Evolutionary conservation across 2,113 vertebrate species (phyloP), one percentile per base, ranked within the genome.

Genomic region (Amblyopsis rosae): DNA sequence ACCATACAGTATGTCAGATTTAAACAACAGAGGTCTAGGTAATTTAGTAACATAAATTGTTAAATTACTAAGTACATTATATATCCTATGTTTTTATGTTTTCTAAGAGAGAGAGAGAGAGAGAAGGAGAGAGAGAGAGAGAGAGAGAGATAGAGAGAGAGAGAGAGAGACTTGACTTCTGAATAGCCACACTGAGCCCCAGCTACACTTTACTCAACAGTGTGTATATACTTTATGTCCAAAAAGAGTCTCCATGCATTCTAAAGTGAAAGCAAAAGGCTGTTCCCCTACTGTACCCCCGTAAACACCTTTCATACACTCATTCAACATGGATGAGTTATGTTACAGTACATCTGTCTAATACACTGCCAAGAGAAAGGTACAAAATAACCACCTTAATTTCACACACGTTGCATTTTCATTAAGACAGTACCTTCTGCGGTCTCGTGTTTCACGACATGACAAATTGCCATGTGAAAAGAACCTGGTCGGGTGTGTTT

Each of bases 371-470:
- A 51, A 17, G 46, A 2, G 19, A 32, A 26, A 3, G 2, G 53
- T 13, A 47, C 9, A 16, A 19, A 50, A 47, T n/a, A 62, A 16
- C 9, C n/a, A 55, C 64, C n/a, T 57, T 48, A n/a, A 16, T 51
- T 55, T 62, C 48, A 62, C 35, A 57, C 55, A 57, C 12, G 12
- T 59, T 59, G 10, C 58, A 33, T 12, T 67, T 56, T 32, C 50
- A 62, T 50, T n/a, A 50, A 33, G 41, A 61, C 12, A 70, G 49
- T 13, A 51, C 50, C 50, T 7, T 56, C 17, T 70, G 12, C 1
- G 16, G 65, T 70, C 12, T 65, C 58, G 45, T 47, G 15, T 62
- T 73, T 76, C 35, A 55, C 68, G 54, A 60, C 60, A 67, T 66
- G 69, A 62, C 67, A 72, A 54, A 72, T 75, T 73, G n/a, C 46